These are phyloP conservation scores for Tipula helvola DNA, from an alignment of 2,888 invertebrate genomes.

Conservation along the genomic window DNA sequence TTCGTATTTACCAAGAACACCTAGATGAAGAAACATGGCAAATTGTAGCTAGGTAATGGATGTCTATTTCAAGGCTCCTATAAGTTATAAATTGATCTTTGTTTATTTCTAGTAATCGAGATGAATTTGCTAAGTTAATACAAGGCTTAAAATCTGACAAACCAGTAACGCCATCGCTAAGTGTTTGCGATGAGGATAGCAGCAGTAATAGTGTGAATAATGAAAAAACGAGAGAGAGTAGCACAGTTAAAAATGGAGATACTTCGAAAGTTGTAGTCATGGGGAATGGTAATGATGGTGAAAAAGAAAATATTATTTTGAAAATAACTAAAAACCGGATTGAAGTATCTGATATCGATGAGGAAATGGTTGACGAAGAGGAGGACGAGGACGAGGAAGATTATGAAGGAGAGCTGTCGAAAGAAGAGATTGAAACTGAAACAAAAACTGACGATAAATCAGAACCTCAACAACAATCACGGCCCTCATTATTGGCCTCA, in stretches of 20 bases:
- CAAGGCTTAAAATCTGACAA: slow-evolving; percentile 59
- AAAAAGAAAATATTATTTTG: slow-evolving; percentile 9
- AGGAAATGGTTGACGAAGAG: slow-evolving; percentile 10
- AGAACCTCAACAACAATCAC: slow-evolving; percentile 13
- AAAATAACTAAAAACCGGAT: background rate
- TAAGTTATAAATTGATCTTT: slow-evolving; percentile 25
- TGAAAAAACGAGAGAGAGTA: background rate
- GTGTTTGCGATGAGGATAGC: slow-evolving; percentile 50
- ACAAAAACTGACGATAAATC: background rate
- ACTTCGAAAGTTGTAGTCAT: background rate
- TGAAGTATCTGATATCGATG: slow-evolving; percentile 4
- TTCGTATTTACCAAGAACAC: slow-evolving; percentile 89
- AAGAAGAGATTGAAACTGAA: background rate
- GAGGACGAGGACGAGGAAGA: slow-evolving; percentile 10
- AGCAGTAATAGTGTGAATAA: slow-evolving; percentile 38
- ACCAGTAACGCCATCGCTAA: slow-evolving; percentile 41
- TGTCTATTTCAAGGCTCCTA: background rate
- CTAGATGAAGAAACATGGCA: slow-evolving; percentile 94
- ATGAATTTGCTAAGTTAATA: slow-evolving; percentile 69
- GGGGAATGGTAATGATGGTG: background rate
- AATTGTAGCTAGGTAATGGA: slow-evolving; percentile 55
- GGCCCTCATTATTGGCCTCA: slow-evolving; percentile 9
- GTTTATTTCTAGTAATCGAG: slow-evolving; percentile 44
- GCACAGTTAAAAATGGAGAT: slow-evolving; percentile 19
- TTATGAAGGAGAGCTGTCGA: background rate